Evolutionary conservation across 2,888 invertebrate species (phyloP).

Genomic region (Mythimna ferrago): DNA sequence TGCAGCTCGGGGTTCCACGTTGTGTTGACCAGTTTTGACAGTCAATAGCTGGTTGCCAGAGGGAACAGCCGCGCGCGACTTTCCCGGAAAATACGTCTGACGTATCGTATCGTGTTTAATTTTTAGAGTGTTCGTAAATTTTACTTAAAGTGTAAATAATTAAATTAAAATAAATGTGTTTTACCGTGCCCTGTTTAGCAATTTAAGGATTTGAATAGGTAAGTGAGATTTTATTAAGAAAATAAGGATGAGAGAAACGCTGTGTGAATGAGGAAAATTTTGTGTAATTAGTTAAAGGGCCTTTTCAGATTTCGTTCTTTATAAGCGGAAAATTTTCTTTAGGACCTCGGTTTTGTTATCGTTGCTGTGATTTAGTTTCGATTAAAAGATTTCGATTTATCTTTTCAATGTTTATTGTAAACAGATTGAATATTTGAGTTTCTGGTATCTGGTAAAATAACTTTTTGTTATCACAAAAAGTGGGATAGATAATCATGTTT

Average conservation of each 20-base stretch:
- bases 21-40: constrained; percentile 78
- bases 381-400: constrained; percentile 29
- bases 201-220: constrained; percentile 68
- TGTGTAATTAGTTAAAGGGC: constrained; percentile 64
- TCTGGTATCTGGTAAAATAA: neutral
- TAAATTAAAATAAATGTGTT: constrained; percentile 64
- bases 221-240: constrained; percentile 62
- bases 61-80: constrained; percentile 73
- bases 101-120: constrained; percentile 62
- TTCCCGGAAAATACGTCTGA: constrained; percentile 53
- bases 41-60: constrained; percentile 80
- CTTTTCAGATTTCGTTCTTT: constrained; percentile 59
- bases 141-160: constrained; percentile 60
- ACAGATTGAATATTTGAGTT: constrained; percentile 12
- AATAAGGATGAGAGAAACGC: constrained; percentile 42
- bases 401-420: constrained; percentile 22
- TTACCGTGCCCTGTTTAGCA: constrained; percentile 66
- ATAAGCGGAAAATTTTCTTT: constrained; percentile 51
- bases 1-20: constrained; percentile 83
- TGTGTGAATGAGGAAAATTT: constrained; percentile 60
- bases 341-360: constrained; percentile 36
- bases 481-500: neutral
- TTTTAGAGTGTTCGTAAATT: constrained; percentile 58
- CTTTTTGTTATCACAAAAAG: neutral
- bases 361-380: constrained; percentile 40